Conservation (phyloP, 2,888 invertebrate species). For the Spodoptera exigua region DNA sequence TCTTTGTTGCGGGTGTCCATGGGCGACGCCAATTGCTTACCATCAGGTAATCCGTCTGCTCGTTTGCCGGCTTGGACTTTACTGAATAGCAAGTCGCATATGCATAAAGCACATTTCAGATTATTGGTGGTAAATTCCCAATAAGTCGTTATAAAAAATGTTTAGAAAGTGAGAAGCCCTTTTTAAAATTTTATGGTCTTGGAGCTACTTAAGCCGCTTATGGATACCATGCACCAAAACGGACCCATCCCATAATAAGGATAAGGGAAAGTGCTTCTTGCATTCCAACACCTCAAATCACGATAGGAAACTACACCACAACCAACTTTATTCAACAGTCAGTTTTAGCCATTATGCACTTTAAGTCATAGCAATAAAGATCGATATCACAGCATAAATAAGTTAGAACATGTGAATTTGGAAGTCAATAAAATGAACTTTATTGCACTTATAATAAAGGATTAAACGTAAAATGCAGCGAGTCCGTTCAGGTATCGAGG, state of each 20-base stretch:
- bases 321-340: neutral
- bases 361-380: neutral
- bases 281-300: constrained; percentile 64
- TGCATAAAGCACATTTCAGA: too few relatives aligned
- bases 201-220: constrained; percentile 7
- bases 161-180: constrained; percentile 26
- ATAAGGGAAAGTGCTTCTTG: constrained; percentile 69
- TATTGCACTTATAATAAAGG: constrained; percentile 1
- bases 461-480: constrained; percentile 7
- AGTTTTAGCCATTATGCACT: neutral
- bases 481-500: constrained; percentile 1
- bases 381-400: neutral
- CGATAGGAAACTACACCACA: constrained; percentile 53
- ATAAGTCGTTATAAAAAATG: neutral
- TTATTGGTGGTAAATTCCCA: too few relatives aligned
- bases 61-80: too few relatives aligned
- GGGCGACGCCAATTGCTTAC: too few relatives aligned
- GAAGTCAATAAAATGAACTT: constrained; percentile 10
- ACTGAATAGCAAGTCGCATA: too few relatives aligned
- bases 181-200: constrained; percentile 4
- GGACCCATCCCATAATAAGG: constrained; percentile 39
- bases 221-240: constrained; percentile 21
- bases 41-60: too few relatives aligned
- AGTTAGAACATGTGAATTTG: neutral
- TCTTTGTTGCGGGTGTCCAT: too few relatives aligned